A percentile compares a stretch with the other conserved stretches of the same genome.
These are phyloP conservation scores for Parus major DNA, from an alignment of 2,113 vertebrate genomes.

Conservation along the genomic window DNA sequence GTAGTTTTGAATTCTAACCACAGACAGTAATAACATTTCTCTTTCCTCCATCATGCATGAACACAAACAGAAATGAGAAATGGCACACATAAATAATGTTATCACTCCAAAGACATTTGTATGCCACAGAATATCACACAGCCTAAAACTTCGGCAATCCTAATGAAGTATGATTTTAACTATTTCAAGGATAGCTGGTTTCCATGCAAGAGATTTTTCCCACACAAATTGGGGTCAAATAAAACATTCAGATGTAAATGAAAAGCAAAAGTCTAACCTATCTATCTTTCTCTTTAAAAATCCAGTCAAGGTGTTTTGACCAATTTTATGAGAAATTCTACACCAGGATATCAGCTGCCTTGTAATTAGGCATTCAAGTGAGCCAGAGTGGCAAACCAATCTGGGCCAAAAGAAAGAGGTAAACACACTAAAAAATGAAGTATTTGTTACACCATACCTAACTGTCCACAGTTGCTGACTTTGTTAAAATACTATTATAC, in stretches of 20 bases:
- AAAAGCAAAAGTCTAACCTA: neutral
- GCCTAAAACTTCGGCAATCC: neutral
- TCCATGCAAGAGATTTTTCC: neutral
- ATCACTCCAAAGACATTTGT: neutral
- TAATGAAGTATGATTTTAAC: neutral
- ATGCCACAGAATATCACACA: neutral
- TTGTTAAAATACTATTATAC: neutral
- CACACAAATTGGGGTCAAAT: neutral
- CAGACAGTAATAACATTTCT: neutral
- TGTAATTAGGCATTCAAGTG: neutral
- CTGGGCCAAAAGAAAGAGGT: neutral
- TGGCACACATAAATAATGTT: neutral
- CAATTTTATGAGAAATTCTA: neutral
- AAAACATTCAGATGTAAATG: neutral
- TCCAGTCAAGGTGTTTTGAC: neutral
- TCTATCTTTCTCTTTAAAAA: neutral
- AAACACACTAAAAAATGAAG: neutral
- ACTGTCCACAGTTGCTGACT: neutral
- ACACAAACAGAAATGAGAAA: neutral
- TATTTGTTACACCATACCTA: neutral
- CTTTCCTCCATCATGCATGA: neutral
- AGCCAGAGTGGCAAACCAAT: neutral
- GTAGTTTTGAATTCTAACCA: neutral
- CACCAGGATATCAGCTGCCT: neutral
- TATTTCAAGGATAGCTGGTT: neutral